Evolutionary conservation across 2,113 vertebrate species (phyloP).

Genomic region (Polyodon spathula): DNA sequence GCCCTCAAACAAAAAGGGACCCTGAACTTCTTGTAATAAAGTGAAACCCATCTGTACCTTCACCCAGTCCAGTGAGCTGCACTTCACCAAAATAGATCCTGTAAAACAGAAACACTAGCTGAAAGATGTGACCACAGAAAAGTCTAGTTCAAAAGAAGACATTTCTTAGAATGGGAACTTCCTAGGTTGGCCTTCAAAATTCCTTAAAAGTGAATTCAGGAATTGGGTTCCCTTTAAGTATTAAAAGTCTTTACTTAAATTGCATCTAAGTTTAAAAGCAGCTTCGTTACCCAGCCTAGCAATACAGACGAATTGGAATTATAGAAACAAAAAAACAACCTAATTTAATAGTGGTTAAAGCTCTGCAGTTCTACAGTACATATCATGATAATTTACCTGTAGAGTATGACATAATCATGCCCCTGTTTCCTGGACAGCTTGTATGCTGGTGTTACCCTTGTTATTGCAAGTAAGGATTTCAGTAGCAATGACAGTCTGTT

Average conservation of each 20-base stretch:
- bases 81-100: slow-evolving; percentile 98
- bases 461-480: slow-evolving; percentile 93
- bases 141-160: no score
- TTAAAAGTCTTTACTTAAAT: no score
- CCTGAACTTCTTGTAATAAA: no score
- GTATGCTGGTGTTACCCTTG: slow-evolving; percentile 93
- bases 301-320: no score
- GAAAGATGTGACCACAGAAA: no score
- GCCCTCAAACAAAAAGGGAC: no score
- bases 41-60: slow-evolving; percentile 61
- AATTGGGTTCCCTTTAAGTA: no score
- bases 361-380: neutral
- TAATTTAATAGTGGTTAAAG: neutral
- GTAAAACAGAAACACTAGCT: slow-evolving; percentile 12
- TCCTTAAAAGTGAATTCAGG: no score
- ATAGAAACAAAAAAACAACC: neutral
- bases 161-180: no score
- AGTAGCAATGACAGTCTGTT: slow-evolving; percentile 90
- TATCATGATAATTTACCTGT: slow-evolving; percentile 63
- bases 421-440: slow-evolving; percentile 95
- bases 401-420: slow-evolving; percentile 94
- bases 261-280: no score
- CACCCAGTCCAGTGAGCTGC: slow-evolving; percentile 88
- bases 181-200: no score
- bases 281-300: no score